Base-by-base conservation (phyloP, 2,113 vertebrate genomes). In the Girardinichthys multiradiatus region DNA sequence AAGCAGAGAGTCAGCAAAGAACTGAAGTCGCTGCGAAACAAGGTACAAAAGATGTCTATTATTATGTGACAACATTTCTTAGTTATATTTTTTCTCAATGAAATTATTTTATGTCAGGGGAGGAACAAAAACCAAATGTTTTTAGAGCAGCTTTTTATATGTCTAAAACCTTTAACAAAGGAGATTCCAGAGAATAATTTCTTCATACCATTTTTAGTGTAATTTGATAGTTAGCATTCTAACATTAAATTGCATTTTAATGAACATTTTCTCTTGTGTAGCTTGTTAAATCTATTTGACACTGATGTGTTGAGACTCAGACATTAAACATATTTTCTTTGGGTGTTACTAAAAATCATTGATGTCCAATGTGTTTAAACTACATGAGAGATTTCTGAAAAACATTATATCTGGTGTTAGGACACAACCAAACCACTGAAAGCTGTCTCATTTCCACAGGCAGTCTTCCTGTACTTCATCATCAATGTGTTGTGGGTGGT, bases 401-500 rank as follows among this genome's bases (percentile, higher is more conserved):
- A 45, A 19, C 17, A 5, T 19, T 64, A 10, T 28, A 28, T 17
- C 14, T 64, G 1, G 6, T 28, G n/a, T 64, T n/a, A 35, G 24
- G 30, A 68, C 30, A 11, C 6, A 24, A 66, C 17, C 2, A 17
- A 66, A 26, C 4, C 26, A 10, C 45, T 19, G 3, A 59, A 54
- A 42, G 24, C 24, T 63, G 1, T 68, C 29, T 45, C 24, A 30
- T 62, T 37, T 24, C 77, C n/a, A 65, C 86, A 95, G 95, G 91
- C 91, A 0, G 94, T 94, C 24, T 95, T 95, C 80, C 84, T 95
- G 35, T 95, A 94, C 74, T 95, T 95, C 84, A 95, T 95, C 26
- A n/a, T 95, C 65, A 95, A 95, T 15, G 68, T 94, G 33, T 84
- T 95, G 24, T 95, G 94, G 94, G 90, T 95, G n/a, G 94, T 95